These are phyloP conservation scores for Bombus confusus DNA, from an alignment of 1,140 invertebrate genomes.

Conservation along the genomic window DNA sequence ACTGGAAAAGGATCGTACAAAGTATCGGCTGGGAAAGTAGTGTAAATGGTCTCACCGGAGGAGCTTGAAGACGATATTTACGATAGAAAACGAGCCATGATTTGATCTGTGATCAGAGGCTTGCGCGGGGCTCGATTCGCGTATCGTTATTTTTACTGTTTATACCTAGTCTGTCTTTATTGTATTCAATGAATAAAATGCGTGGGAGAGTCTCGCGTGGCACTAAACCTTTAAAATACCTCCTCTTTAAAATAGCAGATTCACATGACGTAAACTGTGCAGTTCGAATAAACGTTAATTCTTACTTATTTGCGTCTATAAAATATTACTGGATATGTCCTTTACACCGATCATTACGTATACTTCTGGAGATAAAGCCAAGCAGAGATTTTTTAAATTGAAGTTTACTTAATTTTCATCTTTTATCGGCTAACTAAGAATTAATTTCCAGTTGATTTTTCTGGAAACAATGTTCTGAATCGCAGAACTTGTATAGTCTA, in stretches of 20 bases:
- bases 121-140: background rate
- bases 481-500: no score
- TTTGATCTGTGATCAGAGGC: slow-evolving; percentile 22
- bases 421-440: background rate
- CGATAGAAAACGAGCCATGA: background rate
- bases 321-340: background rate
- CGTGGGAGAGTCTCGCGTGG: background rate
- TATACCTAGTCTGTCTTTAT: no score
- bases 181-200: background rate
- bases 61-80: no score
- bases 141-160: background rate
- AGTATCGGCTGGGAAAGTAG: slow-evolving; percentile 77
- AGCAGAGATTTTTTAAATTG: background rate
- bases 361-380: background rate
- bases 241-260: background rate
- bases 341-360: background rate
- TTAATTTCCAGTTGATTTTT: background rate
- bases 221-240: no score
- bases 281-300: slow-evolving; percentile 21
- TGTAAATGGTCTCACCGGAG: slow-evolving; percentile 17
- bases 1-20: slow-evolving; percentile 77
- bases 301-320: background rate
- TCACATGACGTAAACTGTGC: background rate
- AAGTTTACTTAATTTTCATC: background rate
- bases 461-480: background rate